These are phyloP conservation scores for Helleia helle DNA, from an alignment of 2,888 invertebrate genomes.

Conservation along the genomic window DNA sequence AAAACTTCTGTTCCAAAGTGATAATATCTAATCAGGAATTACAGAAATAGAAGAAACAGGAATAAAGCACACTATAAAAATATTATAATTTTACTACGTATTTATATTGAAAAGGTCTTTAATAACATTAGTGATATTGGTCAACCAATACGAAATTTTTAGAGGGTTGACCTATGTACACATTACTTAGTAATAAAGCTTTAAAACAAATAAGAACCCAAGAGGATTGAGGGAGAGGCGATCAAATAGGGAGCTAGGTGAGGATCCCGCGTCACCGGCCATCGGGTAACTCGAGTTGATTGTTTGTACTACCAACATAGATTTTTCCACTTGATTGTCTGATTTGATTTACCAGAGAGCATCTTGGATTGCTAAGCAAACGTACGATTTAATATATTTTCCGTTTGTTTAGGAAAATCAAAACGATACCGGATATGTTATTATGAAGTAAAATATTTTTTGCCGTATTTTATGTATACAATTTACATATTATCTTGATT, in stretches of 20 bases:
- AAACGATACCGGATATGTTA: background rate
- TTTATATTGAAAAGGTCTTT: too few species aligned
- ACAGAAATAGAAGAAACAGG: constrained; percentile 8
- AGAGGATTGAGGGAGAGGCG: constrained; percentile 39
- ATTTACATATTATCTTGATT: too few species aligned
- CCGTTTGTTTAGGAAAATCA: constrained; percentile 17
- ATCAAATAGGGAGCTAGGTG: constrained; percentile 47
- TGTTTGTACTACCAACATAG: constrained; percentile 68
- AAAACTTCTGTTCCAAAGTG: too few species aligned
- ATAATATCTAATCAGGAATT: too few species aligned
- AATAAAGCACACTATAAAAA: constrained; percentile 12
- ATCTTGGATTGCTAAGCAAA: constrained; percentile 43
- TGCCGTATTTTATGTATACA: too few species aligned
- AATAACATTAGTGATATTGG: constrained; percentile 61
- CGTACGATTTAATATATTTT: constrained; percentile 28
- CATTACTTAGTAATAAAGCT: constrained; percentile 74
- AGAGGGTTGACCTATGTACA: constrained; percentile 71
- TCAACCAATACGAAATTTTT: constrained; percentile 51
- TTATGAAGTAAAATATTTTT: too few species aligned
- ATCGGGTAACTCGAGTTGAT: constrained; percentile 66
- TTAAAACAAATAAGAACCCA: constrained; percentile 68
- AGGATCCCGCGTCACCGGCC: constrained; percentile 53
- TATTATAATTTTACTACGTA: constrained; percentile 9
- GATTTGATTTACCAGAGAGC: constrained; percentile 66
- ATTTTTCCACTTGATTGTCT: constrained; percentile 74